Conservation (phyloP, 2,113 vertebrate genomes). For the Prionailurus viverrinus region DNA sequence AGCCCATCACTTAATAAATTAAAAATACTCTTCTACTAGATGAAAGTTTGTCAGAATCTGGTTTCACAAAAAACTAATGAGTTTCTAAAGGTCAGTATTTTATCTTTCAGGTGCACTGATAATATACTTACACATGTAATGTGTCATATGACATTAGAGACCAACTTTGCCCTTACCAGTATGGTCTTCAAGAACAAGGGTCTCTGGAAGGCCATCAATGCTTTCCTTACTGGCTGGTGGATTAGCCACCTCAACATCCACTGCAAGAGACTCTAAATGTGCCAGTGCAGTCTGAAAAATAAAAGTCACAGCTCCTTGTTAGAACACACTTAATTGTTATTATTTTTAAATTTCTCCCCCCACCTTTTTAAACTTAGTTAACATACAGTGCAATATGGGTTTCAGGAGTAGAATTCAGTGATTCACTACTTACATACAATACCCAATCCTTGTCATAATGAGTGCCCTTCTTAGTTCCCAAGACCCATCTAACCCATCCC, state of each 20-base stretch:
- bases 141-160: neutral
- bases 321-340: neutral
- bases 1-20: neutral
- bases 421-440: too few species aligned
- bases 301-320: slow-evolving; percentile 50
- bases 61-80: neutral
- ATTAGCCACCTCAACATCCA: slow-evolving; percentile 87
- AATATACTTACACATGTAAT: neutral
- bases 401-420: too few species aligned
- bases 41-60: neutral
- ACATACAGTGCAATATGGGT: too few species aligned
- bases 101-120: neutral
- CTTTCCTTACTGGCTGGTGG: slow-evolving; percentile 90
- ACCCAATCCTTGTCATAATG: too few species aligned
- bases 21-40: neutral
- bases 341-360: too few species aligned
- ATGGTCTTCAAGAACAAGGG: slow-evolving; percentile 84
- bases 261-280: slow-evolving; percentile 88
- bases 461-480: too few species aligned
- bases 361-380: too few species aligned
- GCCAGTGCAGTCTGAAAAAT: slow-evolving; percentile 87
- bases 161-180: slow-evolving; percentile 83
- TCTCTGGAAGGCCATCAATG: slow-evolving; percentile 89
- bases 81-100: neutral
- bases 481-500: too few species aligned